Conservation (phyloP, 2,888 invertebrate genomes). For the Allacma fusca region DNA sequence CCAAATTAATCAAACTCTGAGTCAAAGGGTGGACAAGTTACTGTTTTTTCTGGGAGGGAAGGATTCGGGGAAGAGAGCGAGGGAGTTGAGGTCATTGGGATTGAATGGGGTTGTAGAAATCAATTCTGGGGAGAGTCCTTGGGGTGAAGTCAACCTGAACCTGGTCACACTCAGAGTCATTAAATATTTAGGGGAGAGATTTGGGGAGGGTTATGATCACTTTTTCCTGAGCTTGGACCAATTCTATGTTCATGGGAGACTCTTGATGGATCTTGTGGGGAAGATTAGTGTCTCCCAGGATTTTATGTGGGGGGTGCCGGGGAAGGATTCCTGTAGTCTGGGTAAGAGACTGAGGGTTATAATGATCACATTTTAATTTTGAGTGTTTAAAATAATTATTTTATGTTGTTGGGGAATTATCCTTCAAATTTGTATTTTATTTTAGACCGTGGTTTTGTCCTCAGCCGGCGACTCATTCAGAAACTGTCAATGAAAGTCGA, state of each 20-base stretch:
- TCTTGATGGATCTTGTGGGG: slow-evolving; percentile 75
- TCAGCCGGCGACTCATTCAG: slow-evolving; percentile 46
- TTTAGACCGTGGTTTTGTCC: slow-evolving; percentile 50
- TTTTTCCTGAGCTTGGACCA: slow-evolving; percentile 87
- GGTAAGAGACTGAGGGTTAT: too few species aligned
- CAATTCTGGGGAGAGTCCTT: too few species aligned
- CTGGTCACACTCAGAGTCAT: slow-evolving; percentile 69
- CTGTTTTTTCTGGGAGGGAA: slow-evolving; percentile 74
- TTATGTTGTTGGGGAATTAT: too few species aligned
- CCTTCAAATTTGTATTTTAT: too few species aligned
- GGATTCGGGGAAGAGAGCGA: slow-evolving; percentile 65
- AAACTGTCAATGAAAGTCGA: slow-evolving; percentile 44
- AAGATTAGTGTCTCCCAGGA: slow-evolving; percentile 84
- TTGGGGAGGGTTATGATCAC: slow-evolving; percentile 89
- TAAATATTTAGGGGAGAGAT: slow-evolving; percentile 89
- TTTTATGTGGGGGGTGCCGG: slow-evolving; percentile 77
- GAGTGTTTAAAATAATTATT: too few species aligned
- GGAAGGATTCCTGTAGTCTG: slow-evolving; percentile 49
- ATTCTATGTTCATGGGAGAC: slow-evolving; percentile 83
- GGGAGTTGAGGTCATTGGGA: slow-evolving; percentile 75
- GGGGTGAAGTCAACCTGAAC: background rate
- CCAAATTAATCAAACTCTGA: slow-evolving; percentile 88
- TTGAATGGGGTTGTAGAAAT: slow-evolving; percentile 38
- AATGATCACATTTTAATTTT: too few species aligned
- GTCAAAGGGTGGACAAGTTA: slow-evolving; percentile 82